Percentiles rank a stretch among this genome's conserved stretches.
Evolutionary conservation across 2,113 vertebrate genomes (phyloP).

Genomic region (Lepus americanus): DNA sequence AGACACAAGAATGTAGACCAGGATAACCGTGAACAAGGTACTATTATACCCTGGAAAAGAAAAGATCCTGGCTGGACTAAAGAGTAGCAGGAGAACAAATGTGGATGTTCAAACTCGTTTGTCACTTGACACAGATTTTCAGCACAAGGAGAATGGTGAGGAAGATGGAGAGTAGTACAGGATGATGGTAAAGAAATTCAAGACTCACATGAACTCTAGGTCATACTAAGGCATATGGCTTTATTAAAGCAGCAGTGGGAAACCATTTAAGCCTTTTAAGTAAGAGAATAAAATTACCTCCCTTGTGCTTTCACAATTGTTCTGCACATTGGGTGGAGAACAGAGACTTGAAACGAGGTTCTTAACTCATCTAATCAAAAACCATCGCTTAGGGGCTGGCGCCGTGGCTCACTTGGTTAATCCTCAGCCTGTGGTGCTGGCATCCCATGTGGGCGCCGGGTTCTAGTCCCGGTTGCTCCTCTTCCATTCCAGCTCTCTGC

Average conservation of each 20-base stretch:
- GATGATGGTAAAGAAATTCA: background rate
- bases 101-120: background rate
- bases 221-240: background rate
- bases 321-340: background rate
- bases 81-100: too few relatives aligned
- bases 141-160: background rate
- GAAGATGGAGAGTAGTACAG: background rate
- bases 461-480: too few relatives aligned
- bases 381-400: background rate
- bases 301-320: background rate
- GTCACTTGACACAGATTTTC: background rate
- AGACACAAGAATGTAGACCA: background rate
- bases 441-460: too few relatives aligned
- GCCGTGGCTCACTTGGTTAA: too few relatives aligned
- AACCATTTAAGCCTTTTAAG: background rate
- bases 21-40: background rate
- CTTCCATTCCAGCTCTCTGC: too few relatives aligned
- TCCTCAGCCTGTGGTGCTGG: too few relatives aligned
- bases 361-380: background rate
- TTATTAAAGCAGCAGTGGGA: background rate
- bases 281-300: background rate
- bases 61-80: background rate
- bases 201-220: background rate
- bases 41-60: background rate
- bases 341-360: background rate